phyloP scores from a whole-genome alignment of 2,888 invertebrate species.

The Erebia epiphron region DNA sequence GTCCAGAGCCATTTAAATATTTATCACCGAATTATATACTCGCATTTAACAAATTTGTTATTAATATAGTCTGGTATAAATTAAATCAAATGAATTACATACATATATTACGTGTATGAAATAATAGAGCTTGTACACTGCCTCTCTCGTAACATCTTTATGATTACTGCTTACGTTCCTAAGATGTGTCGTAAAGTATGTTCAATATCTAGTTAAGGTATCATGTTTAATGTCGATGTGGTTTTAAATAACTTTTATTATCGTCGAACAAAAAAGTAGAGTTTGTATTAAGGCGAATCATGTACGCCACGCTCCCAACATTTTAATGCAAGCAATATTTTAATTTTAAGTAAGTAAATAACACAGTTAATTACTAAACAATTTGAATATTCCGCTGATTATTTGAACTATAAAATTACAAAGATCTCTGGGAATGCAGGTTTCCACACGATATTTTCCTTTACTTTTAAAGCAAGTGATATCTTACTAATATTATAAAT shows the following conservation, averaged over 20 bases:
- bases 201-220: conserved; percentile 35
- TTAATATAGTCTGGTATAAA: conserved; percentile 17
- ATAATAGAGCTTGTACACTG: conserved; percentile 35
- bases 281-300: conserved; percentile 21
- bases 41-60: conserved; percentile 20
- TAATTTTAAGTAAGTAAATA: too few relatives aligned
- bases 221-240: conserved; percentile 31
- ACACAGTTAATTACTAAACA: too few relatives aligned
- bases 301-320: background rate
- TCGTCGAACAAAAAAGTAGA: conserved; percentile 14
- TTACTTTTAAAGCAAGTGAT: too few relatives aligned
- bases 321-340: background rate
- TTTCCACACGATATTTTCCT: too few relatives aligned
- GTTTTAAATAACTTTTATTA: conserved; percentile 28
- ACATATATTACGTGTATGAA: conserved; percentile 28
- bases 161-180: conserved; percentile 40
- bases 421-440: too few relatives aligned
- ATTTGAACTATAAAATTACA: too few relatives aligned
- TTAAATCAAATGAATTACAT: conserved; percentile 27
- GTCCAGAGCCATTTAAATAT: conserved; percentile 14
- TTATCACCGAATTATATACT: conserved; percentile 20
- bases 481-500: too few relatives aligned
- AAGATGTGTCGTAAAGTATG: conserved; percentile 37
- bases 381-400: too few relatives aligned
- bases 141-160: conserved; percentile 35